Conservation (phyloP, 2,113 vertebrate species). For the Trogon surrucura region DNA sequence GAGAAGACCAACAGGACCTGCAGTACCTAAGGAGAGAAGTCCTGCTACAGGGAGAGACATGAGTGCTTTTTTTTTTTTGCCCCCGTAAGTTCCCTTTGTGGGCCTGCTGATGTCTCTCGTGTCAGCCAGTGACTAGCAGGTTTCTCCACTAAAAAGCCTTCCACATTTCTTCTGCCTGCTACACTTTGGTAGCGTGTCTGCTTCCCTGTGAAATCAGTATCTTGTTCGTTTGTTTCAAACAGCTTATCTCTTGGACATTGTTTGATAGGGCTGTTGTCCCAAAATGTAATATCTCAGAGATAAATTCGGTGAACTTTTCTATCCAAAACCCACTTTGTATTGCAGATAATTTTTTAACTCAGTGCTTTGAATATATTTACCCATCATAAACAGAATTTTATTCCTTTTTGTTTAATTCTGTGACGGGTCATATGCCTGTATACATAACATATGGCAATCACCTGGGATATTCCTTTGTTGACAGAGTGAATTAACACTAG, state of each 20-base stretch:
- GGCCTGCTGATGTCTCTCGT: neutral
- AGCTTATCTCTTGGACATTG: neutral
- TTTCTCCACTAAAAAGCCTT: neutral
- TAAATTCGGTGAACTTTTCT: neutral
- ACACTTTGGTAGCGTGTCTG: neutral
- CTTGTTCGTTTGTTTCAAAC: neutral
- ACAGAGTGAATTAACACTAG: neutral
- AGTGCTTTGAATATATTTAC: neutral
- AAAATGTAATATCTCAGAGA: neutral
- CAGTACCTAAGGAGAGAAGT: neutral
- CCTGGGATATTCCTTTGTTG: neutral
- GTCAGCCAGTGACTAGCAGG: neutral
- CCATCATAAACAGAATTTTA: neutral
- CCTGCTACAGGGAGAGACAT: neutral
- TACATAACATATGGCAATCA: neutral
- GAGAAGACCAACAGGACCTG: neutral
- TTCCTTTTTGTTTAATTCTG: neutral
- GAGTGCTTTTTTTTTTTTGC: neutral
- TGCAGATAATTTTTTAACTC: neutral
- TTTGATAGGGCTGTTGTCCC: neutral
- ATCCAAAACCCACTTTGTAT: neutral
- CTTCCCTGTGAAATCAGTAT: neutral
- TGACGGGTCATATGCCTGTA: neutral
- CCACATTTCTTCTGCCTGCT: neutral
- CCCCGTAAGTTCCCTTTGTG: neutral